A percentile compares a stretch with the other conserved stretches of the same genome.
phyloP scores from a whole-genome alignment of 2,113 vertebrate genomes.

The Coregonus clupeaformis region DNA sequence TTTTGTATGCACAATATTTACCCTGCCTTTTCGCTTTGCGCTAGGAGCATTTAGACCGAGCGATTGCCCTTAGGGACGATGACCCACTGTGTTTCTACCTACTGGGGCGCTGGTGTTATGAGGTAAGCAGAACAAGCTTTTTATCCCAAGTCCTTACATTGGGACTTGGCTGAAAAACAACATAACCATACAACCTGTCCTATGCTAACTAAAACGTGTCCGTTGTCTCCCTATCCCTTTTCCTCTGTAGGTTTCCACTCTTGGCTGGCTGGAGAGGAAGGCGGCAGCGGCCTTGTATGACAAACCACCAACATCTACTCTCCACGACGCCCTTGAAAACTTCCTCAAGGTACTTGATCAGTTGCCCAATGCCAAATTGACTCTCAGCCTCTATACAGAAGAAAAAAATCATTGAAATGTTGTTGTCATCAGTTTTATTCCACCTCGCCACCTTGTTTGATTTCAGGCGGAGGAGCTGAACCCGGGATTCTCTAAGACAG shows the following conservation, averaged over 20 bases:
- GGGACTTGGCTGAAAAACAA: not conserved
- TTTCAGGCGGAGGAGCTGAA: slow-evolving; percentile 74
- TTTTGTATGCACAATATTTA: not conserved
- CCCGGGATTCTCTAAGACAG: slow-evolving; percentile 80
- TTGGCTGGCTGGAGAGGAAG: slow-evolving; percentile 81
- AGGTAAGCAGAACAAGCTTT: not conserved
- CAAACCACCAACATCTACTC: slow-evolving; percentile 68
- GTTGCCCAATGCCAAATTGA: too few relatives aligned
- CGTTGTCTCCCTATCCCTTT: not conserved
- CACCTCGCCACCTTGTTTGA: slow-evolving; percentile 8
- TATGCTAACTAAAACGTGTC: not conserved
- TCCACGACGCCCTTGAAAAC: slow-evolving; percentile 77
- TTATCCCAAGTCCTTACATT: not conserved
- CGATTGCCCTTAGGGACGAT: slow-evolving; percentile 3
- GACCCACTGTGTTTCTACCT: slow-evolving; percentile 11
- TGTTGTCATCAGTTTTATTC: slow-evolving; percentile 60
- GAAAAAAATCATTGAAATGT: too few relatives aligned
- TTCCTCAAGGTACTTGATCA: slow-evolving; percentile 74
- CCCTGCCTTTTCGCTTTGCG: not conserved
- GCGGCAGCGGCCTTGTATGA: slow-evolving; percentile 76
- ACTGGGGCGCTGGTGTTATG: slow-evolving; percentile 9
- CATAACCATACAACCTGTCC: not conserved
- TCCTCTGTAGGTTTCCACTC: slow-evolving; percentile 72
- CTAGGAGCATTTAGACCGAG: slow-evolving; percentile 11
- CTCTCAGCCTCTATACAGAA: too few relatives aligned